Conservation (phyloP, 2,113 vertebrate genomes). For the Illadopsis cleaveri region DNA sequence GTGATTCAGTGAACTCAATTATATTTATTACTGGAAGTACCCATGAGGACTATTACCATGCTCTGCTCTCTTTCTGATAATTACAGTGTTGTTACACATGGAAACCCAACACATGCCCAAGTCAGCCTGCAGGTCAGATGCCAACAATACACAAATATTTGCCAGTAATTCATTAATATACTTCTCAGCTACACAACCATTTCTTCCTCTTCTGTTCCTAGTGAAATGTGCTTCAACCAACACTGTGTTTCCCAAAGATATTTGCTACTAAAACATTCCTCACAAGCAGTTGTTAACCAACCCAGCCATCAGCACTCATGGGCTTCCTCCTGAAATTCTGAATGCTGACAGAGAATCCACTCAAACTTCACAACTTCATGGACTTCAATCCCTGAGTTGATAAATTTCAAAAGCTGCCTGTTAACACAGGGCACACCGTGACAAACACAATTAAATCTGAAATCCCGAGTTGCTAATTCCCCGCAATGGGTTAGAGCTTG, state of each 20-base stretch:
- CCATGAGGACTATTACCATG: background rate
- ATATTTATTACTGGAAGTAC: constrained; percentile 9
- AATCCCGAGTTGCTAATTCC: background rate
- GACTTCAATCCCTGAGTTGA: background rate
- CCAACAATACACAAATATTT: background rate
- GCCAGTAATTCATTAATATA: background rate
- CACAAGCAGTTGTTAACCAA: background rate
- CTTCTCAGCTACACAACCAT: background rate
- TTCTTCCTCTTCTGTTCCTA: background rate
- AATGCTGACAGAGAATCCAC: background rate
- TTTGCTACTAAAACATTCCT: background rate
- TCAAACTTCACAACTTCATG: background rate
- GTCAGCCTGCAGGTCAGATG: background rate
- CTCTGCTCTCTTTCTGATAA: background rate
- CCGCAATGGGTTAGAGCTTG: background rate
- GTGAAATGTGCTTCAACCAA: background rate
- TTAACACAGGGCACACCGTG: background rate
- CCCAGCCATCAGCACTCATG: background rate
- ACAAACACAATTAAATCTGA: background rate
- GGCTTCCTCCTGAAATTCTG: background rate
- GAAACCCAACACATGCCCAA: background rate
- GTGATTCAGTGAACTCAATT: background rate
- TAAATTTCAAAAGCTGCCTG: background rate
- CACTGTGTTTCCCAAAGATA: background rate
- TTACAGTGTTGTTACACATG: background rate